Evolutionary conservation across 2,888 invertebrate species (phyloP), one percentile per base, ranked within the genome.

Genomic region (Sinelater perroti): DNA sequence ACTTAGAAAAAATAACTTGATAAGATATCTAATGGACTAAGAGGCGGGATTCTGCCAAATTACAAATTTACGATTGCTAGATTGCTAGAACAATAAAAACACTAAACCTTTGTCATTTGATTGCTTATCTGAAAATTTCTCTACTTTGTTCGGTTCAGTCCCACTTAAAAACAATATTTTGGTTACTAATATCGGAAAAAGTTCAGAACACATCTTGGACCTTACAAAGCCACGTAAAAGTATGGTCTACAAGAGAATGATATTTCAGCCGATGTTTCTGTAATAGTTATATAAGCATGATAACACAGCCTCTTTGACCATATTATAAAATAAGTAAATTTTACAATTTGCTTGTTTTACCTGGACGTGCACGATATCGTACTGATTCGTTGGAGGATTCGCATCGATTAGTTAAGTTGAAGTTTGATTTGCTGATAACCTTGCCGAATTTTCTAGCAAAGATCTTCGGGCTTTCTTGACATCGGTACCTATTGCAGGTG

Each of bases 231-330:
- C 42, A 10, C 21, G 21, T 21, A 5, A 42, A 8, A 2, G 42
- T 42, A 11, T 42, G 18, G n/a, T 42, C 16, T 3, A 42, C 21
- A 5, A 42, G 11, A 17, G 36, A 36, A 13, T 36, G 18, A 10
- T 20, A 42, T 21, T 42, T 42, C 42, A 10, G 42, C 42, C 8
- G 3, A 20, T 3, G 42, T 44, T 26, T 44, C 44, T 6, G 44
- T 44, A 5, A 42, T 21, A 44, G 2, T 28, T 14, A 44, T 24
- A 2, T 2, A 11, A 10, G 5, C 13, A 13, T 24, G 44, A 16
- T 44, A 26, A n/a, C 44, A 44, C 14, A 44, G 44, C 44, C 24
- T 2, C 26, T 44, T 44, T 44, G 11, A 24, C 26, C 28, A 14
- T 44, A 44, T 44, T 14, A 10, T 44, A 44, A 7, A 28, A 10